These are phyloP conservation scores for Stenichneumon culpator DNA, from an alignment of 2,888 invertebrate genomes.

Conservation along the genomic window DNA sequence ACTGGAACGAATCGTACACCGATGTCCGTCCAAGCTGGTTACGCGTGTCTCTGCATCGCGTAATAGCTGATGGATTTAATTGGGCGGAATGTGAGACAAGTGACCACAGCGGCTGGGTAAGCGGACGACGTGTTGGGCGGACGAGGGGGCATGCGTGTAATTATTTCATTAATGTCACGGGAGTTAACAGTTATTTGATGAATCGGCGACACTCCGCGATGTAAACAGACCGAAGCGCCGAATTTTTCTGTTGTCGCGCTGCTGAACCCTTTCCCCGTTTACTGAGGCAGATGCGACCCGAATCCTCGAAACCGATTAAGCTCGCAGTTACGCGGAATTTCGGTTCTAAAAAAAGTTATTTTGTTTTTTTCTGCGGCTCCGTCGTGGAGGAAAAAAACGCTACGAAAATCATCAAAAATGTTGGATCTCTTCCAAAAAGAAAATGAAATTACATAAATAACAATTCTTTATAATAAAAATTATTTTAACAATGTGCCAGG, in stretches of 20 bases:
- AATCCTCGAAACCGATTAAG: not conserved
- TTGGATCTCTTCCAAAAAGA: too few relatives aligned
- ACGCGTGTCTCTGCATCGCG: not conserved
- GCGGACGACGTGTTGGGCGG: constrained; percentile 11
- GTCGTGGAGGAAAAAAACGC: too few relatives aligned
- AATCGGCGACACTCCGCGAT: constrained; percentile 9
- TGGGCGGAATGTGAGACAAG: constrained; percentile 54
- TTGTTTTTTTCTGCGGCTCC: not conserved
- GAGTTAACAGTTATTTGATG: constrained; percentile 35
- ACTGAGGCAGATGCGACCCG: not conserved
- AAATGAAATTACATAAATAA: too few relatives aligned
- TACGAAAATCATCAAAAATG: too few relatives aligned
- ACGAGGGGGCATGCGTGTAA: constrained; percentile 11
- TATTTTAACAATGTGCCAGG: too few relatives aligned
- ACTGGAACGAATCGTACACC: constrained; percentile 15
- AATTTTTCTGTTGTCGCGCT: not conserved
- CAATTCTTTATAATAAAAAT: too few relatives aligned
- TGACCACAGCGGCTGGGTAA: constrained; percentile 38
- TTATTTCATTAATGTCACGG: constrained; percentile 50
- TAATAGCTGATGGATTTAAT: constrained; percentile 42
- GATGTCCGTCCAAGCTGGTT: not conserved
- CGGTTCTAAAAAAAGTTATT: not conserved
- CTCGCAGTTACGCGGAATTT: not conserved
- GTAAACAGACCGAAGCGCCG: constrained; percentile 5
- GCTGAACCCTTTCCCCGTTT: not conserved